Percentiles rank a stretch among this genome's conserved stretches.
Conservation (phyloP, 2,797 vertebrate species). For the Anolis apletophallus region DNA sequence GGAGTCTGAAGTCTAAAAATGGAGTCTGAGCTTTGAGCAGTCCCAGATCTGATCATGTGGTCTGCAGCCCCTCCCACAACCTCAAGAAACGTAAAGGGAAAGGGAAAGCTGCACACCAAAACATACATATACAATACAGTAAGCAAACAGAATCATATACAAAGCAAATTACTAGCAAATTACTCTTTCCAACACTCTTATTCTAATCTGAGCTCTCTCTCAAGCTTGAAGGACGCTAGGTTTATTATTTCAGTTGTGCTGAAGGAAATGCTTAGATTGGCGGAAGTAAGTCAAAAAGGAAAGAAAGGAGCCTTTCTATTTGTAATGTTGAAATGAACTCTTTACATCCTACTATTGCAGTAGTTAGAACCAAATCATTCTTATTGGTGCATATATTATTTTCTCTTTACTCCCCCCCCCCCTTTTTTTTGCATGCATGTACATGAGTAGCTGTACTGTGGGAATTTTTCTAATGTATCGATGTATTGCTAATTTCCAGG, state of each 20-base stretch:
- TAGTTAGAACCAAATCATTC: neutral
- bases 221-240: neutral
- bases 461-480: too few relatives aligned
- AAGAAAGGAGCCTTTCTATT: neutral
- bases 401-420: neutral
- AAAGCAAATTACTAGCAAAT: too few relatives aligned
- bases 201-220: neutral
- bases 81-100: too few relatives aligned
- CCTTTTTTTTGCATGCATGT: neutral
- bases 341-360: neutral
- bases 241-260: neutral
- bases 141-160: too few relatives aligned
- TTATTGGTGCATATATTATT: neutral
- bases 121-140: too few relatives aligned
- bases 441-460: neutral
- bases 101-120: too few relatives aligned
- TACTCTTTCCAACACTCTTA: too few relatives aligned
- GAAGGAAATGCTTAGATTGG: neutral
- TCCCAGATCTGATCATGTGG: too few relatives aligned
- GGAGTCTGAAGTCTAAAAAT: too few relatives aligned
- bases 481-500: conserved; percentile 74
- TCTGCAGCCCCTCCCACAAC: too few relatives aligned
- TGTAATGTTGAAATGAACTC: neutral
- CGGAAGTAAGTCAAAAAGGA: neutral
- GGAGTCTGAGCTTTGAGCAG: too few relatives aligned